phyloP scores from a whole-genome alignment of 2,888 invertebrate genomes.

The Apodemia zela region DNA sequence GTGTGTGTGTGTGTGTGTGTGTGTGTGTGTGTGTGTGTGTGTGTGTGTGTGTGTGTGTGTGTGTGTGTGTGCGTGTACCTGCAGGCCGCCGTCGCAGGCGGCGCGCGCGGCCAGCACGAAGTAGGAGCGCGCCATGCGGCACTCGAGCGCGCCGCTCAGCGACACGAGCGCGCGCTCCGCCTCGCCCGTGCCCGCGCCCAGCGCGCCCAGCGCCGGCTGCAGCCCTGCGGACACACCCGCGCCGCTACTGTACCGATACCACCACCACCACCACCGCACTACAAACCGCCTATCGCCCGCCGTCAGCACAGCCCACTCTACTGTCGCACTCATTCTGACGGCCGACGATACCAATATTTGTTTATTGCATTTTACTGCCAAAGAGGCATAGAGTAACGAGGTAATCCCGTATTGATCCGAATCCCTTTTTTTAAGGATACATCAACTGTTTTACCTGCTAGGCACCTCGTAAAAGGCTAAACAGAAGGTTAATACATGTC shows the following conservation, averaged over 20 bases:
- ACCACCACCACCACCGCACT: no score
- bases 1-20: background rate
- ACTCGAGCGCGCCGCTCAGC: constrained; percentile 87
- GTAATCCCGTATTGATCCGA: no score
- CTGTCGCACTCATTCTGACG: no score
- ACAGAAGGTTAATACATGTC: no score
- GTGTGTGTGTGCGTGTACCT: constrained; percentile 40
- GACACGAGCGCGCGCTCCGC: constrained; percentile 86
- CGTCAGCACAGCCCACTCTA: no score
- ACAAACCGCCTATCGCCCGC: no score
- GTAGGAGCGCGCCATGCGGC: constrained; percentile 90
- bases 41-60: background rate
- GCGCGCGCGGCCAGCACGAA: constrained; percentile 90
- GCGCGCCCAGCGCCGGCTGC: constrained; percentile 87
- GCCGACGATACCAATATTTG: no score
- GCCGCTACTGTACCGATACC: background rate
- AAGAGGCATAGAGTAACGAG: no score
- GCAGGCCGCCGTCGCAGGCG: constrained; percentile 89
- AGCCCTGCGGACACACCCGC: constrained; percentile 56
- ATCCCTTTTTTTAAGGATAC: no score
- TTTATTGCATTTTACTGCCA: no score
- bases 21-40: background rate
- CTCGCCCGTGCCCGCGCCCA: constrained; percentile 88
- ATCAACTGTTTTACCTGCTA: no score
- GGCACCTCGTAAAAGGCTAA: no score